These are phyloP conservation scores for Epinephelus cyanopodus DNA, from an alignment of 2,113 vertebrate species.

Conservation along the genomic window DNA sequence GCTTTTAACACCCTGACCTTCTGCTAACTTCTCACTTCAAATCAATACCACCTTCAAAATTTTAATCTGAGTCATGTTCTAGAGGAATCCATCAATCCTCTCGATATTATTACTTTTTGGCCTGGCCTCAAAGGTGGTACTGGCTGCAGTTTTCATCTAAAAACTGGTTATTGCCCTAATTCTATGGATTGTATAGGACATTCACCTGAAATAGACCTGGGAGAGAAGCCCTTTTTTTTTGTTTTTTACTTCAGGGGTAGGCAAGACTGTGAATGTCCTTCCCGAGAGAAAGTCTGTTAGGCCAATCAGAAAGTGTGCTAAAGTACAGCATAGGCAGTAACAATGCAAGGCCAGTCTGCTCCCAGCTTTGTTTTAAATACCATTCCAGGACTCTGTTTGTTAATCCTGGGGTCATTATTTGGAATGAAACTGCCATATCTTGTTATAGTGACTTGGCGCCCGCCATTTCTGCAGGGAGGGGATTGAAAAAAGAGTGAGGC, in stretches of 20 bases:
- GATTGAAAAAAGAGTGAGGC: slow-evolving; percentile 33
- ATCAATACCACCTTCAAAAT: slow-evolving; percentile 20
- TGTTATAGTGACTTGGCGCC: slow-evolving; percentile 76
- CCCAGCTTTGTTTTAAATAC: slow-evolving; percentile 70
- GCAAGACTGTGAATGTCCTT: slow-evolving; percentile 51
- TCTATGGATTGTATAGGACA: slow-evolving; percentile 18
- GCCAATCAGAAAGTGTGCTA: slow-evolving; percentile 61
- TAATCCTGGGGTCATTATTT: slow-evolving; percentile 77
- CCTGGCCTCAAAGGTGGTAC: slow-evolving; percentile 10
- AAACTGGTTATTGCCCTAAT: slow-evolving; percentile 20
- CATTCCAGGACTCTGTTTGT: slow-evolving; percentile 70
- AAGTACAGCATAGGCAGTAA: slow-evolving; percentile 49
- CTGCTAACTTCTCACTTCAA: slow-evolving; percentile 10
- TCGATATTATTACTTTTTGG: slow-evolving; percentile 26
- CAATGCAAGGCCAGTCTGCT: slow-evolving; percentile 48
- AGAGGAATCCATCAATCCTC: slow-evolving; percentile 26
- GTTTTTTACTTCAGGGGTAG: slow-evolving; percentile 17
- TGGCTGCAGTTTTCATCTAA: slow-evolving; percentile 28
- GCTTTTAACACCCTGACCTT: background rate
- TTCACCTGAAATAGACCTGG: slow-evolving; percentile 42
- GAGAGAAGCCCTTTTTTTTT: background rate
- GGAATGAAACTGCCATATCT: slow-evolving; percentile 79
- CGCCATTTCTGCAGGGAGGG: slow-evolving; percentile 59
- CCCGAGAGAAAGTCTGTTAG: slow-evolving; percentile 59
- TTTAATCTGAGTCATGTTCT: slow-evolving; percentile 1